Base-by-base conservation (phyloP, 2,113 vertebrate genomes). In the Setophaga petechia region DNA sequence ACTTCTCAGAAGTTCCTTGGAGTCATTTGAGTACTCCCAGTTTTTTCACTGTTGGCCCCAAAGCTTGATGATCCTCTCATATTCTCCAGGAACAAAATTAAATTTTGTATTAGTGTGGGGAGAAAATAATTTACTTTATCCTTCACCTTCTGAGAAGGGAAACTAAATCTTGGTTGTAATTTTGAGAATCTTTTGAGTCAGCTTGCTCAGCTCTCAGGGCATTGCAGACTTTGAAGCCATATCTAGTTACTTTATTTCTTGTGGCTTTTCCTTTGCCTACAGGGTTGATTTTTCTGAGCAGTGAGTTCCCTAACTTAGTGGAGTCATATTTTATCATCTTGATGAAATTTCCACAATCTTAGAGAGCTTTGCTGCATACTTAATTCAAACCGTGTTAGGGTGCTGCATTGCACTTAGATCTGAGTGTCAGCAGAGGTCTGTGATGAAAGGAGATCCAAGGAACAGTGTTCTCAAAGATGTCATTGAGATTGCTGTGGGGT, bases 381-480 rank as follows among this genome's bases (percentile, higher is more conserved):
- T 78, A 68, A 95, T 81, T 93, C 75, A 95, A 92, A 65, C 57
- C 57, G 86, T 67, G 33, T 73, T 88, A 77, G 16, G 59, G 27
- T 81, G 28, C 58, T 90, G 67, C 46, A 24, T 33, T 68, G 59
- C 77, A 46, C 37, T 66, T 71, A 41, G 46, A 62, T 82, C 61
- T 61, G 41, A 69, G 14, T 75, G 52, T 90, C 78, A 93, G 21
- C 46, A 85, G 63, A 94, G 51, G 87, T 55, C 61, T 92, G 22
- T 67, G 82, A 86, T 74, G 61, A 93, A 90, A 93, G 39, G 31
- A 93, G 31, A 71, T 77, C 39, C 37, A 71, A 86, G 61, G 46
- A 88, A 33, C 43, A 59, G 15, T 21, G 16, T 68, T 57, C 52
- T 80, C 27, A 83, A 55, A 88, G 67, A 76, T 77, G 51, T 85